Percentiles rank a stretch among this genome's conserved stretches.
These are phyloP conservation scores for Peucedramus taeniatus DNA, from an alignment of 2,113 vertebrate species.

Conservation along the genomic window DNA sequence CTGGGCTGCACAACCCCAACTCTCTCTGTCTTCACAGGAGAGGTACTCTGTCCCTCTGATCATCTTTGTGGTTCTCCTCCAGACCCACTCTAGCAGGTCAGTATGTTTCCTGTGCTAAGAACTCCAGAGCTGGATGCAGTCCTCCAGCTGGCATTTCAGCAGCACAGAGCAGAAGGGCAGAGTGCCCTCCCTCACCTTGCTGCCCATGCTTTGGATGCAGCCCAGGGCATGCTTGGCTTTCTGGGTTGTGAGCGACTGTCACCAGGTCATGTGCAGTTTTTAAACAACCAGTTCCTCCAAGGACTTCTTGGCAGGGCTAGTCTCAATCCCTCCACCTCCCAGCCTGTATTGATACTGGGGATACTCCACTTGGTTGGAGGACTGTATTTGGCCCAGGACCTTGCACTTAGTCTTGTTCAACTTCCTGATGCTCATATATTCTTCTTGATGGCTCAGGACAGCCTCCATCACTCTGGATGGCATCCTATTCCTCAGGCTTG, in stretches of 20 bases:
- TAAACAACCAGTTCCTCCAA: not conserved
- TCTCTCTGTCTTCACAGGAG: not conserved
- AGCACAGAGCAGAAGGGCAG: not conserved
- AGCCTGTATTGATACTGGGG: not conserved
- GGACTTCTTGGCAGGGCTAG: not conserved
- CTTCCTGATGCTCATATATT: not conserved
- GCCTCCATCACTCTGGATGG: not conserved
- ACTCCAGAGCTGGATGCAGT: not conserved
- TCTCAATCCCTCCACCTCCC: not conserved
- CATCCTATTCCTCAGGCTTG: not conserved
- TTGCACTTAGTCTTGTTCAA: not conserved
- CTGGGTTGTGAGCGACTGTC: no score
- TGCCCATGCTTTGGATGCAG: rapidly evolving
- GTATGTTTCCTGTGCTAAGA: not conserved
- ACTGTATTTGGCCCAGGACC: not conserved
- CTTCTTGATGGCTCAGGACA: not conserved
- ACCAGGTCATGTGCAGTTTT: not conserved
- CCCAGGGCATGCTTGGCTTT: not conserved
- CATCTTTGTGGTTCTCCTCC: not conserved
- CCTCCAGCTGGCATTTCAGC: not conserved
- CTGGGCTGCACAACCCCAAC: not conserved
- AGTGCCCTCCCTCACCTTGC: not conserved
- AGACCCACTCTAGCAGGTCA: not conserved
- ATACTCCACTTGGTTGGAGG: not conserved
- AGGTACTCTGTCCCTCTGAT: not conserved